Conservation (phyloP, 2,888 invertebrate species). For the Drosophila peninsularis region DNA sequence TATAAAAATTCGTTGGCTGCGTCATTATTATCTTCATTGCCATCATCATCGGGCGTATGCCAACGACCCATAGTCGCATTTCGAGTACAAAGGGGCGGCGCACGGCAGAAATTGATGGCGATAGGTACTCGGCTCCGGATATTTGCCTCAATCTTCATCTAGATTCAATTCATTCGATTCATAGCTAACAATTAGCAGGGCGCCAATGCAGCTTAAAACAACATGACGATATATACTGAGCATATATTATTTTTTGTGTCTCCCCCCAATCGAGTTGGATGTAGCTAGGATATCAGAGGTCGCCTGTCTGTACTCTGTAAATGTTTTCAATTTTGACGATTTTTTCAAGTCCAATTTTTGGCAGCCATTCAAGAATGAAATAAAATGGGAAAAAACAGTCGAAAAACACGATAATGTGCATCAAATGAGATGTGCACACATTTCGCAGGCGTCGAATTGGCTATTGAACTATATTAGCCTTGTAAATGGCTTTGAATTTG, state of each 20-base stretch:
- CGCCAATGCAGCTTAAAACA: slow-evolving; percentile 65
- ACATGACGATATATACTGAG: slow-evolving; percentile 34
- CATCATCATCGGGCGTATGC: slow-evolving; percentile 35
- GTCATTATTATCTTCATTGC: slow-evolving; percentile 50
- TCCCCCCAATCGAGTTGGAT: neutral
- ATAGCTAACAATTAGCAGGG: slow-evolving; percentile 73
- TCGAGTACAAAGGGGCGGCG: neutral
- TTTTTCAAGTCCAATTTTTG: slow-evolving; percentile 43
- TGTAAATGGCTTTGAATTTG: slow-evolving; percentile 27
- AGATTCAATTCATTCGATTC: slow-evolving; percentile 64
- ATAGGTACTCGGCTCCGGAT: slow-evolving; percentile 8
- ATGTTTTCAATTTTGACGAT: slow-evolving; percentile 71
- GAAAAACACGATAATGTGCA: slow-evolving; percentile 74
- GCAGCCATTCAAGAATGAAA: slow-evolving; percentile 64
- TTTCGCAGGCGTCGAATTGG: slow-evolving; percentile 76
- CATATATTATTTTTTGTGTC: neutral
- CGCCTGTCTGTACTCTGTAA: slow-evolving; percentile 55
- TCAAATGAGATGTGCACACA: slow-evolving; percentile 80
- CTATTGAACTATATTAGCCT: slow-evolving; percentile 78
- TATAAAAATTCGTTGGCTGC: slow-evolving; percentile 52
- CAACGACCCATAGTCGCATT: slow-evolving; percentile 38
- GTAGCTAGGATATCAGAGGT: slow-evolving; percentile 31
- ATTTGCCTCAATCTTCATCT: slow-evolving; percentile 43
- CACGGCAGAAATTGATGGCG: neutral
- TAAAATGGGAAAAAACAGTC: slow-evolving; percentile 29